phyloP scores from a whole-genome alignment of 1,140 invertebrate species.

The Portunus trituberculatus region DNA sequence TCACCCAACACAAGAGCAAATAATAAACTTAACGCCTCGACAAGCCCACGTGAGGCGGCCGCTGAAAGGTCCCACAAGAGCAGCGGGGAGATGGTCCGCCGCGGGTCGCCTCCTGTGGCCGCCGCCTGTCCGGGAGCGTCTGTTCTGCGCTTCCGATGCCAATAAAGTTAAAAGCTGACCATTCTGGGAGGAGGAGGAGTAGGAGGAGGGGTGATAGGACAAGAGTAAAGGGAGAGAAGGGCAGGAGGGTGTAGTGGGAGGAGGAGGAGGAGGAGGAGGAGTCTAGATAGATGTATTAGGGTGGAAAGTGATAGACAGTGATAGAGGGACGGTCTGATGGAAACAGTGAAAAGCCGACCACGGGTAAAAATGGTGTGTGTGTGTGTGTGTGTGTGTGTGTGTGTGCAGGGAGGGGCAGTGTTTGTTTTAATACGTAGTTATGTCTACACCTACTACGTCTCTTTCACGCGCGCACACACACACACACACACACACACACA shows the following conservation, averaged over 20 bases:
- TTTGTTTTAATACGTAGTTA: not conserved
- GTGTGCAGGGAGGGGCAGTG: not conserved
- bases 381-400: not conserved
- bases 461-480: not conserved
- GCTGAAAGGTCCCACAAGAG: too few relatives aligned
- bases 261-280: not conserved
- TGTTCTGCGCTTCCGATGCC: not conserved
- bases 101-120: not conserved
- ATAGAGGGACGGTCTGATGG: not conserved
- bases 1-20: too few relatives aligned
- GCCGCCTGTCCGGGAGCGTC: not conserved
- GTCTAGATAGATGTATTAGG: not conserved
- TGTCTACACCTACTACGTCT: too few relatives aligned
- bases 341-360: not conserved
- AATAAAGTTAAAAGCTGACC: constrained; percentile 62
- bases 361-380: not conserved
- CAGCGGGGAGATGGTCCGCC: not conserved
- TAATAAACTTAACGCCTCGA: too few relatives aligned
- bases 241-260: too few relatives aligned
- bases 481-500: constrained; percentile 17
- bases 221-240: not conserved
- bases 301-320: constrained; percentile 12
- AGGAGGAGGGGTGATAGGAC: not conserved
- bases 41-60: too few relatives aligned
- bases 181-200: not conserved